Percentiles rank a stretch among this genome's conserved stretches.
Evolutionary conservation across 2,113 vertebrate genomes (phyloP).

Genomic region (Sander lucioperca): DNA sequence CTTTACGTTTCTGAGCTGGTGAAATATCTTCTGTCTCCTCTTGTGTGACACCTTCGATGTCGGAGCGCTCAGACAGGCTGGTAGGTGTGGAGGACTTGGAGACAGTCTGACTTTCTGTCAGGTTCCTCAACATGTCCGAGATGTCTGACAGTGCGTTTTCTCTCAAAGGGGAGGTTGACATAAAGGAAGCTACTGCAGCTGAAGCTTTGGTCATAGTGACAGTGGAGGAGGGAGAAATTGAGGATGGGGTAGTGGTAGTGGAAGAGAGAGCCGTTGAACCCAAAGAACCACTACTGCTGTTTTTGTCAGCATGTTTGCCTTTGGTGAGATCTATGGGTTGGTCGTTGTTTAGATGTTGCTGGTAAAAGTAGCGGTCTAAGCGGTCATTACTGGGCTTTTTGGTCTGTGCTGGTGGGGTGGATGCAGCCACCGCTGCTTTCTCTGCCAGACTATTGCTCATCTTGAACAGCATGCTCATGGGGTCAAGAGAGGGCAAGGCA

Average conservation of each 20-base stretch:
- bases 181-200: slow-evolving; percentile 95
- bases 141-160: slow-evolving; percentile 99
- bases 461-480: slow-evolving; percentile 99
- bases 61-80: slow-evolving; percentile 96
- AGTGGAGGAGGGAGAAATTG: slow-evolving; percentile 92
- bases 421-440: slow-evolving; percentile 94
- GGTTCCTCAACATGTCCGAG: slow-evolving; percentile 98
- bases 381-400: slow-evolving; percentile 91
- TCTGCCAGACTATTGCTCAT: slow-evolving; percentile 99
- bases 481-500: slow-evolving; percentile 94
- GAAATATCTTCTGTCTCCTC: slow-evolving; percentile 95
- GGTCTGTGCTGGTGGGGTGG: slow-evolving; percentile 91
- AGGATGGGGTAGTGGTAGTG: slow-evolving; percentile 91
- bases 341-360: slow-evolving; percentile 90
- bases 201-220: slow-evolving; percentile 94
- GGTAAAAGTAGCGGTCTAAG: slow-evolving; percentile 98
- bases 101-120: slow-evolving; percentile 94
- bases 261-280: slow-evolving; percentile 93
- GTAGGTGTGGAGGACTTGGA: slow-evolving; percentile 98
- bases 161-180: slow-evolving; percentile 96
- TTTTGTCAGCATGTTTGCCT: slow-evolving; percentile 91
- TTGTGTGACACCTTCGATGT: slow-evolving; percentile 92
- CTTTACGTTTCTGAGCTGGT: slow-evolving; percentile 97
- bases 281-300: slow-evolving; percentile 88
- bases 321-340: slow-evolving; percentile 99